Evolutionary conservation across 2,113 vertebrate species (phyloP).

Genomic region (Himantopus leucocephalus): DNA sequence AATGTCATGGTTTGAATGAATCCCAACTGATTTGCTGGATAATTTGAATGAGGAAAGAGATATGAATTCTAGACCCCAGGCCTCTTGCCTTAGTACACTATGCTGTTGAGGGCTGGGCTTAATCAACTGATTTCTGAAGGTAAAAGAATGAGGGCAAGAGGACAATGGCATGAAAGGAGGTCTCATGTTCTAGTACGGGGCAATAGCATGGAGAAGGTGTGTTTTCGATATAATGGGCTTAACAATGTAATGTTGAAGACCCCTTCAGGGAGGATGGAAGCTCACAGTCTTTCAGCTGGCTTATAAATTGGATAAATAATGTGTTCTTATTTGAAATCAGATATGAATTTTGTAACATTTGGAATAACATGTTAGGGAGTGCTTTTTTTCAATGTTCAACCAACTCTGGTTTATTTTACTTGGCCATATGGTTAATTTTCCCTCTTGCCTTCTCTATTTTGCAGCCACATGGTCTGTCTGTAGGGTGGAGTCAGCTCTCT

Average conservation of each 20-base stretch:
- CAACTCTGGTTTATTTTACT: slow-evolving; percentile 16
- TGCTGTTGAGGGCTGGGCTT: neutral
- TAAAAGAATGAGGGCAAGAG: neutral
- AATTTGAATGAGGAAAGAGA: neutral
- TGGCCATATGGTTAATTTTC: neutral
- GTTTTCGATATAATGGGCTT: neutral
- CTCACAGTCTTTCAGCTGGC: neutral
- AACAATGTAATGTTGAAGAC: neutral
- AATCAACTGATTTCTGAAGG: neutral
- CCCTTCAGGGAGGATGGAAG: neutral
- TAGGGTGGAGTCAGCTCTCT: neutral
- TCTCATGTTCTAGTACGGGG: neutral
- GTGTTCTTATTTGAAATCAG: neutral
- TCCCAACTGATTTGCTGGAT: neutral
- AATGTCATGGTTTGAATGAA: neutral
- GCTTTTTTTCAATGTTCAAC: neutral
- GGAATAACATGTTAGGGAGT: neutral
- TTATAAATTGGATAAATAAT: neutral
- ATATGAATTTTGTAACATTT: neutral
- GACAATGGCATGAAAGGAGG: neutral
- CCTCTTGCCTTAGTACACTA: neutral
- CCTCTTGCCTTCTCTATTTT: neutral
- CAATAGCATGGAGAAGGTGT: neutral
- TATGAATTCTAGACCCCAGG: neutral
- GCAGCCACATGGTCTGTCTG: neutral